Percentiles rank a stretch among this genome's conserved stretches.
Evolutionary conservation across 2,797 vertebrate genomes (phyloP).

Genomic region (Smutsia temminckii): DNA sequence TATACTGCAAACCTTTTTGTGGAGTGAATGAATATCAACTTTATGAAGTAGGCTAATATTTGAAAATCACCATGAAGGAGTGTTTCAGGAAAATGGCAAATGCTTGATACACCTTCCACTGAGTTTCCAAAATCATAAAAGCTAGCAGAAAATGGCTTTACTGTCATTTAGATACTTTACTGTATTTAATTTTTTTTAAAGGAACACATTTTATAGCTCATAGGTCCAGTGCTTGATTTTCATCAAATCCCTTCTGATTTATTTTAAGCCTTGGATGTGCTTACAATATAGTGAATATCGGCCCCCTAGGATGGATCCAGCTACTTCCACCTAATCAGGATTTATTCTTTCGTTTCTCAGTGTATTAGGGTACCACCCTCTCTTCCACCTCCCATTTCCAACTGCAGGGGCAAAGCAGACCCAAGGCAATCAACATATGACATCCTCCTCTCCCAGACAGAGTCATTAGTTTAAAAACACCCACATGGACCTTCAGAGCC

Average conservation of each 20-base stretch:
- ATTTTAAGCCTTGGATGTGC: not conserved
- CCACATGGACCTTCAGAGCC: not conserved
- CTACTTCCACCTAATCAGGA: not conserved
- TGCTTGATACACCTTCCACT: not conserved
- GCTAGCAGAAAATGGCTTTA: constrained; percentile 2
- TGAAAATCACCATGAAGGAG: constrained; percentile 4
- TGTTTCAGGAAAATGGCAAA: constrained; percentile 27
- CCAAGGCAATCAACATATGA: not conserved
- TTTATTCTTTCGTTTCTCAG: not conserved
- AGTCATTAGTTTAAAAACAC: not conserved
- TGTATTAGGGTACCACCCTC: not conserved
- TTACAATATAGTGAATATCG: not conserved
- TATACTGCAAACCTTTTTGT: not conserved
- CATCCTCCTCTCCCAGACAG: not conserved
- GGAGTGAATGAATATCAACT: constrained; percentile 9
- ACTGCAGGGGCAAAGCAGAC: not conserved
- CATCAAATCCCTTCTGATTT: not conserved
- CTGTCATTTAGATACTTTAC: too few species aligned
- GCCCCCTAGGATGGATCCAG: not conserved
- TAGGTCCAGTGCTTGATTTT: not conserved
- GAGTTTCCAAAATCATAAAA: constrained; percentile 24
- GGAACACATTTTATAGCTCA: not conserved
- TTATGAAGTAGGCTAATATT: not conserved
- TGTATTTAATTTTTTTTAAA: not conserved
- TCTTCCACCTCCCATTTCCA: not conserved